Conservation (phyloP, 2,797 vertebrate species). For the Silurus lanzhouensis region DNA sequence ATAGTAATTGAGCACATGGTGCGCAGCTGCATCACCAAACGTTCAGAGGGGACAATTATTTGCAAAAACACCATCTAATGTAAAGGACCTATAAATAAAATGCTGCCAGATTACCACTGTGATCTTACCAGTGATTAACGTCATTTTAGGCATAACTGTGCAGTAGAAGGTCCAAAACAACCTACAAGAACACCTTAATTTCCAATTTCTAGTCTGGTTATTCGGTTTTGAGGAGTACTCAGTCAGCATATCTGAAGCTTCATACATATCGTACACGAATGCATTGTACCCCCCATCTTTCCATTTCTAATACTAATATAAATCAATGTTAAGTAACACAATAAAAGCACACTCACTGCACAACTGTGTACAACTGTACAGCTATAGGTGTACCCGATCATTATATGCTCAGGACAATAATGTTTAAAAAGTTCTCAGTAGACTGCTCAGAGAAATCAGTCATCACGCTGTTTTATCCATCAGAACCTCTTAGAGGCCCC, state of each 20-base stretch:
- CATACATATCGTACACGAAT: background rate
- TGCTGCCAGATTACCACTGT: background rate
- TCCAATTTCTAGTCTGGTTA: background rate
- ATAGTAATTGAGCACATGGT: conserved; percentile 15
- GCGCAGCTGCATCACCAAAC: background rate
- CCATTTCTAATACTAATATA: background rate
- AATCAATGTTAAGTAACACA: no score
- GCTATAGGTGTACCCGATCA: conserved; percentile 1
- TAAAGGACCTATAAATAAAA: background rate
- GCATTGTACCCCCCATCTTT: background rate
- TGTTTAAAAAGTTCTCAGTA: background rate
- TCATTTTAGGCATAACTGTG: background rate
- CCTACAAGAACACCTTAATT: background rate
- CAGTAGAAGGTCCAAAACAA: background rate
- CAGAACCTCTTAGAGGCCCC: conserved; percentile 46
- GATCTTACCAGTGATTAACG: background rate
- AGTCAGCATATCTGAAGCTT: background rate
- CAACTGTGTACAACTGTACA: no score
- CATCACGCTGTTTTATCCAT: conserved; percentile 37
- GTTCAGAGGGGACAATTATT: background rate
- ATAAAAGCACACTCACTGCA: background rate
- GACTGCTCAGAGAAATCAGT: conserved; percentile 32
- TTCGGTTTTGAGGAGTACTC: background rate
- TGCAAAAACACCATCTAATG: background rate
- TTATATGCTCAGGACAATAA: conserved; percentile 30